A percentile compares a stretch with the other conserved stretches of the same genome.
Conservation (phyloP, 2,113 vertebrate genomes). For the Crotalus viridis region DNA sequence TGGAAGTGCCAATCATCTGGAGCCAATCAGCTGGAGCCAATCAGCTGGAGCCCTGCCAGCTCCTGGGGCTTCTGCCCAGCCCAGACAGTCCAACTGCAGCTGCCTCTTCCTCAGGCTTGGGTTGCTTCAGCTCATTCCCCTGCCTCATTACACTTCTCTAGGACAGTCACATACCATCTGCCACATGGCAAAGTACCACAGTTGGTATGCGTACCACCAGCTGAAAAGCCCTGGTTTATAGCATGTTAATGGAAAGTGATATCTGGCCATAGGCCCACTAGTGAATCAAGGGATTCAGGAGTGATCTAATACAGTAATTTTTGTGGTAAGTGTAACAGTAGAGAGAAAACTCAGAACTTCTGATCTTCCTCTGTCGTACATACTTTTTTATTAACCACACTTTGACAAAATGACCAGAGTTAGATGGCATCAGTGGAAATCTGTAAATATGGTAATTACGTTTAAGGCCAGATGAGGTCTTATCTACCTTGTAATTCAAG, state of each 20-base stretch:
- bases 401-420: neutral
- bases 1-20: too few species aligned
- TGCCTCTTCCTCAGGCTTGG: too few species aligned
- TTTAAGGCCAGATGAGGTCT: neutral
- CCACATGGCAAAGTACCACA: too few species aligned
- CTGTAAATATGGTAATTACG: neutral
- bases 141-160: too few species aligned
- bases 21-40: too few species aligned
- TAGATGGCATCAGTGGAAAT: neutral
- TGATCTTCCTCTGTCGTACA: neutral
- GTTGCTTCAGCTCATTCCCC: too few species aligned
- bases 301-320: neutral
- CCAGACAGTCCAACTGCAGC: too few species aligned
- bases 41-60: too few species aligned
- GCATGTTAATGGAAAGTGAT: neutral
- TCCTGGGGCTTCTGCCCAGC: too few species aligned
- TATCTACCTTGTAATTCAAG: neutral
- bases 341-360: neutral
- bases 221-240: neutral
- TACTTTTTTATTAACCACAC: neutral
- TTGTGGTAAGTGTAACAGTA: neutral
- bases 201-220: too few species aligned
- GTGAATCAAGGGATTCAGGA: slow-evolving; percentile 4
- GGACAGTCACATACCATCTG: too few species aligned
- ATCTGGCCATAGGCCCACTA: neutral